Evolutionary conservation across 2,113 vertebrate genomes (phyloP).

Genomic region (Hippolais icterina): DNA sequence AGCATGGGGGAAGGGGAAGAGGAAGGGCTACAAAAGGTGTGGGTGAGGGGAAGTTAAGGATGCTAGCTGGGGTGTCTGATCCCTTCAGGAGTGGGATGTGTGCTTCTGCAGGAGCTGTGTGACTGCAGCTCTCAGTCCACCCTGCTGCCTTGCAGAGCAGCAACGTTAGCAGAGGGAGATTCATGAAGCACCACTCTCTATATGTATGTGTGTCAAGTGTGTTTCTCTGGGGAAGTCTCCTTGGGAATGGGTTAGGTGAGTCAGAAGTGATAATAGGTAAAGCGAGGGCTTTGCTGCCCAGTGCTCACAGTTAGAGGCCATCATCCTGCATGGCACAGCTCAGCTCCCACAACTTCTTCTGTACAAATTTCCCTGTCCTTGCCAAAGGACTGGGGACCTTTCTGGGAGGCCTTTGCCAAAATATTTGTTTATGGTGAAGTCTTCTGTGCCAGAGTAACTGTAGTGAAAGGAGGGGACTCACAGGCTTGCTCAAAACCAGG

Average conservation of each 20-base stretch:
- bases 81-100: neutral
- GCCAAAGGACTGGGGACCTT: neutral
- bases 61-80: neutral
- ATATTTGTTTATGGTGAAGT: neutral
- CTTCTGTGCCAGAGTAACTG: neutral
- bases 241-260: neutral
- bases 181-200: accelerated
- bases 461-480: neutral
- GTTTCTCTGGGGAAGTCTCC: neutral
- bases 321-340: neutral
- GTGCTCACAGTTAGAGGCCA: neutral
- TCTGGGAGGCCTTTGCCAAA: neutral
- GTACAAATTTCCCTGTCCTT: neutral
- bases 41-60: neutral
- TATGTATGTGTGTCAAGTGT: neutral
- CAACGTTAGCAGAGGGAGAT: neutral
- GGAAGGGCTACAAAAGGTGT: neutral
- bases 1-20: neutral
- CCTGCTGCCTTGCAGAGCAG: neutral
- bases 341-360: neutral
- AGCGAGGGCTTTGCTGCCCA: neutral
- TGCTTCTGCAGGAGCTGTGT: neutral
- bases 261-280: neutral
- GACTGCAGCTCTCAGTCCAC: neutral
- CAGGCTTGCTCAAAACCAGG: neutral